These are phyloP conservation scores for Halichondria panicea DNA, from an alignment of 37 sponge, comb jelly and placozoan genomes.

Conservation along the genomic window DNA sequence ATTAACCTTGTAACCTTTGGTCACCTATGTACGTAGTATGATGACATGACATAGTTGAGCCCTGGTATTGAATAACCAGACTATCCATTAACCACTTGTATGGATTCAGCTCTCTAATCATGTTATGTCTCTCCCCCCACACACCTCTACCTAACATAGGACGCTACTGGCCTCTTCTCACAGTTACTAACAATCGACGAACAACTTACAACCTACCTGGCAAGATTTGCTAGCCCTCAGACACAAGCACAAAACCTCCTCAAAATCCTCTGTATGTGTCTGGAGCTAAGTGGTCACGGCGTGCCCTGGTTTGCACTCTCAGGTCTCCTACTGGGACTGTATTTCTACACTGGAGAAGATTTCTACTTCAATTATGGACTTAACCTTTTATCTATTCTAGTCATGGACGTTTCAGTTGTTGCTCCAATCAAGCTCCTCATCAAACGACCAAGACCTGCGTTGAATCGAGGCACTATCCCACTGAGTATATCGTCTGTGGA, in stretches of 20 bases:
- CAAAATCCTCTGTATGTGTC: conserved; percentile 24
- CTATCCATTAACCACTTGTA: too few species aligned
- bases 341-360: background rate
- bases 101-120: too few species aligned
- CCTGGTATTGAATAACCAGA: too few species aligned
- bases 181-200: conserved; percentile 31
- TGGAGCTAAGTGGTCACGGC: conserved; percentile 77
- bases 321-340: conserved; percentile 16
- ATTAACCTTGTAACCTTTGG: too few species aligned
- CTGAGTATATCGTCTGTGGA: conserved; percentile 73
- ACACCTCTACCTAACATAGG: background rate
- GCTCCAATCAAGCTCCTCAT: conserved; percentile 76
- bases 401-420: conserved; percentile 67
- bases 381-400: conserved; percentile 55
- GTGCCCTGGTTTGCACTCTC: conserved; percentile 51
- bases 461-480: conserved; percentile 66
- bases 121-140: too few species aligned
- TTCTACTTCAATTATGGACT: conserved; percentile 5
- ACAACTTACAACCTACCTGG: conserved; percentile 3
- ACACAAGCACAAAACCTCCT: background rate
- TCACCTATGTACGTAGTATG: too few species aligned
- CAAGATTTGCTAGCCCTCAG: conserved; percentile 21
- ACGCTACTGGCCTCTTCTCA: conserved; percentile 6
- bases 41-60: too few species aligned
- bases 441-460: conserved; percentile 69